A percentile compares a stretch with the other conserved stretches of the same genome.
Evolutionary conservation across 2,113 vertebrate genomes (phyloP).

Genomic region (Malurus alboscapulatus): DNA sequence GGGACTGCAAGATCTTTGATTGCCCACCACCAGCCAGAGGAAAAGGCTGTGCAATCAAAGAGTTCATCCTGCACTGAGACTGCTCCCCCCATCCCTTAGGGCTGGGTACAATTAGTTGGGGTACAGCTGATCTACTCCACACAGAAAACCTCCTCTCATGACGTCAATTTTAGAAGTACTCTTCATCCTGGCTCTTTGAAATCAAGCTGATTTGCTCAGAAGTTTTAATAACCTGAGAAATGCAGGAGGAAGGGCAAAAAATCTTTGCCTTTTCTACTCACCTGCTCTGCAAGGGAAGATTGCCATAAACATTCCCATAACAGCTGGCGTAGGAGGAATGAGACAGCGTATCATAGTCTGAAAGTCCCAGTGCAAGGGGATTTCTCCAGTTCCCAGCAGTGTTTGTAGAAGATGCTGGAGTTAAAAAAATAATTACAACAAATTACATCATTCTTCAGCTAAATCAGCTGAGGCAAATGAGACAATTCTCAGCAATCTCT

Average conservation of each 20-base stretch:
- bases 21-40: too few species aligned
- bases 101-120: too few species aligned
- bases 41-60: too few species aligned
- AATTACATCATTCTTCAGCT: neutral
- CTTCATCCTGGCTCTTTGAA: neutral
- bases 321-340: slow-evolving; percentile 80
- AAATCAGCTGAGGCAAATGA: neutral
- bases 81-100: too few species aligned
- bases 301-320: slow-evolving; percentile 78
- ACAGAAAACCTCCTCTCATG: neutral
- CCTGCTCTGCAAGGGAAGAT: slow-evolving; percentile 85
- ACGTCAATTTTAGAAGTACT: neutral
- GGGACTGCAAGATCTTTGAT: too few species aligned
- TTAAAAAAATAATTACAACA: neutral
- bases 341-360: slow-evolving; percentile 77
- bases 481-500: fast-evolving
- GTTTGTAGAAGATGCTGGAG: slow-evolving; percentile 81
- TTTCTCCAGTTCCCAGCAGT: slow-evolving; percentile 83
- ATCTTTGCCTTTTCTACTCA: slow-evolving; percentile 61
- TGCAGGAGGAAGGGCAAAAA: neutral
- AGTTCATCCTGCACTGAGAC: too few species aligned
- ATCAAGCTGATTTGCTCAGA: neutral
- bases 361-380: slow-evolving; percentile 74
- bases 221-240: neutral
- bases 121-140: neutral